Base-by-base conservation (phyloP, 1,140 invertebrate species). In the Brachionus calyciflorus region DNA sequence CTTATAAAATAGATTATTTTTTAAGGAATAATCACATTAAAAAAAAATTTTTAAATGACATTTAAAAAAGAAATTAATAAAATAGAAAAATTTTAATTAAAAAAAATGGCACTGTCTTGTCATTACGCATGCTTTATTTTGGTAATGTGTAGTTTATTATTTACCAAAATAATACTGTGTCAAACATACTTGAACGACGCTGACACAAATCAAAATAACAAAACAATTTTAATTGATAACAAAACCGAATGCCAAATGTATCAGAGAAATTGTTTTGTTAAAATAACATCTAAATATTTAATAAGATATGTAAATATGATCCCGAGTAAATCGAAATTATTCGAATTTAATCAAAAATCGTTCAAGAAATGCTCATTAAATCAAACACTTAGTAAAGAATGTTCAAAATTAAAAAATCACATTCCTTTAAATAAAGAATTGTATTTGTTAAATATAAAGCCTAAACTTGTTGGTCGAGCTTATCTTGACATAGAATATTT, bases 191-290 rank as follows among this genome's bases (percentile, higher is more conserved):
- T n/a, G n/a, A n/a, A n/a, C n/a, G n/a, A 46, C n/a, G 14, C 3
- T 14, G 9, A 46, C n/a, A 17, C 9, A 7, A 14, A 46, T 7
- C 5, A 7, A 46, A 37, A 37, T 37, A 37, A 37, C 19, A 33
- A 40, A 9, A 37, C 28, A 17, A 3, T 60, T 17, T 4, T 28
- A 33, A 33, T 60, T 14, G 55, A 60, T 17, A 60, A 60, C 30
- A 60, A 60, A 6, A 60, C 55, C 30, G 55, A 41, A n/a, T 60
- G 55, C 30, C 30, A 60, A 37, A 60, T 60, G 55, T 60, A 60
- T 33, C 55, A 60, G 19, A 60, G 37, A 37, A 26, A 60, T n/a
- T 60, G 55, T 33, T 60, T 40, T 37, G 30, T 60, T 17, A 60
- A 60, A 37, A 60, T 60, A 37, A 24, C 55, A 60, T 60, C 55